A percentile compares a stretch with the other conserved stretches of the same genome.
Evolutionary conservation across 2,797 vertebrate species (phyloP).

Genomic region (Tarsius wallacei): DNA sequence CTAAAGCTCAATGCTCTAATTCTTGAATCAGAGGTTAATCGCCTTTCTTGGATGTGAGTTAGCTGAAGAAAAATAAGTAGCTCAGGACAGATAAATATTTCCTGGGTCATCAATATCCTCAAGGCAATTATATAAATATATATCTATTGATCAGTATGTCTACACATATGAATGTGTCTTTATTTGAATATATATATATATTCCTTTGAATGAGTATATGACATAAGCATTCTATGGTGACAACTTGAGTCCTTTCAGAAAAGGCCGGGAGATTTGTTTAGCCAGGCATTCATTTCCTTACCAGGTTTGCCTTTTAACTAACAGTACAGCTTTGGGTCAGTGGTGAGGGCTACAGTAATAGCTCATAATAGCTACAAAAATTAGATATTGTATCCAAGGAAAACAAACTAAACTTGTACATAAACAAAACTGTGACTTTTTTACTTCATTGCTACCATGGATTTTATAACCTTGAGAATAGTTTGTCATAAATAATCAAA

Average conservation of each 20-base stretch:
- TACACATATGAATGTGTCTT: background rate
- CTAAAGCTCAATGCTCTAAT: background rate
- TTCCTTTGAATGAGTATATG: background rate
- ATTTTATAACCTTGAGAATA: background rate
- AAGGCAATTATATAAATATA: background rate
- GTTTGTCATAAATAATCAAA: constrained; percentile 30
- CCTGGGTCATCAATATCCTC: background rate
- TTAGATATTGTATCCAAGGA: background rate
- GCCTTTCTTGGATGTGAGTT: background rate
- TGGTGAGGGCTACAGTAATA: background rate
- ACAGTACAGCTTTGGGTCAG: background rate
- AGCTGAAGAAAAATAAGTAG: background rate
- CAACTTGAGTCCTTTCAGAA: constrained; percentile 23
- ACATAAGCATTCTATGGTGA: background rate
- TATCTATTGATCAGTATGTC: background rate
- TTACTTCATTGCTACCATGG: background rate
- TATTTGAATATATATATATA: constrained; percentile 6
- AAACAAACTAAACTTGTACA: background rate
- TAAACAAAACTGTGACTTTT: background rate
- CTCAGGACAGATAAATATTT: constrained; percentile 14
- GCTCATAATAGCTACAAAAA: background rate
- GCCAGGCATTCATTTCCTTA: background rate
- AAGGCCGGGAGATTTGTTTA: background rate
- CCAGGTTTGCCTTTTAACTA: background rate
- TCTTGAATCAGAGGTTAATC: constrained; percentile 42